Base-by-base conservation (phyloP, 2,888 invertebrate genomes). In the Himalopsyche tibetana region DNA sequence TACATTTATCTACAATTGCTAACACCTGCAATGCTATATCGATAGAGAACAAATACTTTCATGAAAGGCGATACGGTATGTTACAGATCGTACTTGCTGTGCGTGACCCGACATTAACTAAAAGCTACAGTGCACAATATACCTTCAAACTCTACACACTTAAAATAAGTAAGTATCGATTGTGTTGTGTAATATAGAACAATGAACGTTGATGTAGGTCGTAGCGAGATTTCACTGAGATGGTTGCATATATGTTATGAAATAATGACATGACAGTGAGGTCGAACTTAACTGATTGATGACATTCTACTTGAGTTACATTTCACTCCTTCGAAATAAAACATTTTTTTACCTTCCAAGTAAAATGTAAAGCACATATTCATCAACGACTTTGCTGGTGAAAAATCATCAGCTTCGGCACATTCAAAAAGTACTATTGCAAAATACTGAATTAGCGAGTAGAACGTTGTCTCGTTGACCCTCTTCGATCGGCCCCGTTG, bases 331-430 rank as follows among this genome's bases (percentile, higher is more conserved):
- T 80, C 51, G 45, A 80, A 80, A 80, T 74, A 74, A 74, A 74
- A 74, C 74, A 74, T 74, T 74, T 79, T 45, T 40, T 82, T 87
- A 95, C 95, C 94, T 94, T 95, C 95, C 89, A 95, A 94, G 90
- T 95, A 96, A 91, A 95, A 96, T 8, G 95, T 94, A 91, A 96
- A 96, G 90, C 95, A 96, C 94, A 96, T 95, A 90, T 95, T 96
- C 96, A 96, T 96, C 40, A 96, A 93, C 83, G 94, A 94, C 89
- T 95, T 95, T 36, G 96, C 96, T 4, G 96, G 95, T 5, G 94
- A 94, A 89, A 94, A 96, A 90, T 96, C 96, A 89, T 96, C 96
- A 9, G 94, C 94, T 89, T 96, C 95, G 86, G 94, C 93, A 89
- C 96, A 96, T 90, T 96, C 96, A 90, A 96, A 96, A 84, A 96